phyloP scores from a whole-genome alignment of 2,888 invertebrate genomes.

The Tetheella fluctuosa region DNA sequence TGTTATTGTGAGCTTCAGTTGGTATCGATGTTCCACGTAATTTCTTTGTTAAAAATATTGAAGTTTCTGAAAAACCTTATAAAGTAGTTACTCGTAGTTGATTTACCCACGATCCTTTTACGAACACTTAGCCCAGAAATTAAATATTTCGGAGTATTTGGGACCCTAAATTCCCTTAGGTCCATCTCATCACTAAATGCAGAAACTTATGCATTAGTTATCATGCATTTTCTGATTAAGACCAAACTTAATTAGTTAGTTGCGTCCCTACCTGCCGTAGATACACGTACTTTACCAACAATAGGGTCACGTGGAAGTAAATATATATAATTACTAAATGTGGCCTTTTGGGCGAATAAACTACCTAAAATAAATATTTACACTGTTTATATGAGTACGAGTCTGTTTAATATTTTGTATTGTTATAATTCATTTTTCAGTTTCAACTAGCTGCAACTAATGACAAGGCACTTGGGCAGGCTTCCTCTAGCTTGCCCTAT shows the following conservation, averaged over 20 bases:
- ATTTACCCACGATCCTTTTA: not conserved
- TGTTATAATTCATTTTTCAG: no score
- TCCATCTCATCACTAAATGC: slow-evolving; percentile 15
- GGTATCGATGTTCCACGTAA: no score
- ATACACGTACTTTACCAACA: not conserved
- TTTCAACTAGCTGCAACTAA: no score
- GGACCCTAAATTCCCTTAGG: not conserved
- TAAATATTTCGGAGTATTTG: not conserved
- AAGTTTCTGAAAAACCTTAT: no score
- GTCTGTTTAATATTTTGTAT: no score
- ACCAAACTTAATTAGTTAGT: slow-evolving; percentile 34
- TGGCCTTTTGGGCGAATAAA: not conserved
- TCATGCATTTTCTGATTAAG: slow-evolving; percentile 34
- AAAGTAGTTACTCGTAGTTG: no score
- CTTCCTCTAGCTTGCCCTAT: no score
- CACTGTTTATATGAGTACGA: not conserved
- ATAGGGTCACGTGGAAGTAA: slow-evolving; percentile 4
- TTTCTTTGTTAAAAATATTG: no score
- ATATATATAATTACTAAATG: slow-evolving; percentile 5
- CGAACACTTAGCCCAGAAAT: not conserved
- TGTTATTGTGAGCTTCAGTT: no score
- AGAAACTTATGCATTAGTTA: slow-evolving; percentile 30
- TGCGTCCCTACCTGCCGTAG: not conserved
- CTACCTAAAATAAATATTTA: not conserved
- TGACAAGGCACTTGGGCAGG: no score